These are phyloP conservation scores for Scaptomyza parva DNA, from an alignment of 2,888 invertebrate species.

Conservation along the genomic window DNA sequence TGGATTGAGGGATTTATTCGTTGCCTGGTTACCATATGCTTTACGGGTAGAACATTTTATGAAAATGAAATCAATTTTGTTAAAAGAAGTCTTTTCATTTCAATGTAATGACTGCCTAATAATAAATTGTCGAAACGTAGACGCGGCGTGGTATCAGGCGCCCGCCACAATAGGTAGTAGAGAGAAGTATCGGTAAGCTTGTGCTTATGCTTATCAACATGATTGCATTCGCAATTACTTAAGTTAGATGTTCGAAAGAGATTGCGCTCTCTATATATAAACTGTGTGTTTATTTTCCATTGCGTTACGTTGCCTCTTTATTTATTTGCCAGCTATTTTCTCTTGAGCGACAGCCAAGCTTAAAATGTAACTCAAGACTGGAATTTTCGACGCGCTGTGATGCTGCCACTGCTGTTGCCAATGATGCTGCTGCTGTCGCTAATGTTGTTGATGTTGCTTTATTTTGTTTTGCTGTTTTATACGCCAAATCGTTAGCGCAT, in stretches of 20 bases:
- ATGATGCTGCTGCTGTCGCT: conserved; percentile 12
- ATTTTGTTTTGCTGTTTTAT: conserved; percentile 38
- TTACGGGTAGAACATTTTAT: conserved; percentile 3
- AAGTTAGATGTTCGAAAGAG: conserved; percentile 27
- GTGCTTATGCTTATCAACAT: conserved; percentile 44
- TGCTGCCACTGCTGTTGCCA: conserved; percentile 20
- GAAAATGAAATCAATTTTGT: conserved; percentile 12
- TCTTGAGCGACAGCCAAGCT: conserved; percentile 64
- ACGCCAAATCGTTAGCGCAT: conserved; percentile 74
- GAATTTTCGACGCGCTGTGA: conserved; percentile 15
- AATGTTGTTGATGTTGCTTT: conserved; percentile 8
- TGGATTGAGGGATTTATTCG: conserved; percentile 31
- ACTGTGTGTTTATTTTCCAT: conserved; percentile 26
- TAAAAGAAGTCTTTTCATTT: neutral
- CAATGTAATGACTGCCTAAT: neutral
- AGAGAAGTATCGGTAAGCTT: conserved; percentile 10
- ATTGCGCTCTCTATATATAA: conserved; percentile 33
- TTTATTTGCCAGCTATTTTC: conserved; percentile 61
- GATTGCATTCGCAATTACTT: conserved; percentile 69
- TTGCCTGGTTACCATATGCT: conserved; percentile 49
- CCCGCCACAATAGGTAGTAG: conserved; percentile 3
- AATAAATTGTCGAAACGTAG: conserved; percentile 6
- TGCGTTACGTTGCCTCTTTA: conserved; percentile 39
- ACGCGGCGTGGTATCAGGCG: conserved; percentile 6
- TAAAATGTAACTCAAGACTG: conserved; percentile 46